Evolutionary conservation across 2,113 vertebrate genomes (phyloP).

Genomic region (Monopterus albus): DNA sequence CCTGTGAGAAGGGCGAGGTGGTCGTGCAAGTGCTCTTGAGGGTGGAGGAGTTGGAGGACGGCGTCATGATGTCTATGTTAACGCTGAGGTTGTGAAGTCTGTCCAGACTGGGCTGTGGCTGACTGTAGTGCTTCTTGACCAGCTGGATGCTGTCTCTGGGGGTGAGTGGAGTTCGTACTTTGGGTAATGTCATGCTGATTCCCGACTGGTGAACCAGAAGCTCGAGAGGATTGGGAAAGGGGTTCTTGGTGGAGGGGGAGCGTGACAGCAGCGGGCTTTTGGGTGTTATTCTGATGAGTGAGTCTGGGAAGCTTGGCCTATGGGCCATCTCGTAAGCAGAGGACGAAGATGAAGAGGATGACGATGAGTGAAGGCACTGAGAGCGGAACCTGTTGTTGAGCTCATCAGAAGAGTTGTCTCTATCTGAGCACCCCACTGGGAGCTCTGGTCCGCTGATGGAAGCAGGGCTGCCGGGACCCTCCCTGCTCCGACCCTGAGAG

Average conservation of each 20-base stretch:
- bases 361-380: slow-evolving; percentile 83
- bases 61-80: slow-evolving; percentile 77
- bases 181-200: slow-evolving; percentile 89
- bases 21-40: slow-evolving; percentile 57
- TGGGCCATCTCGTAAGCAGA: slow-evolving; percentile 82
- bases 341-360: slow-evolving; percentile 84
- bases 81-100: slow-evolving; percentile 75
- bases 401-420: slow-evolving; percentile 81
- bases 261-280: slow-evolving; percentile 69
- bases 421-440: slow-evolving; percentile 42
- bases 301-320: slow-evolving; percentile 55
- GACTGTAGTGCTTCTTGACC: slow-evolving; percentile 90
- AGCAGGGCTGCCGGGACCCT: slow-evolving; percentile 35
- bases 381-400: slow-evolving; percentile 84
- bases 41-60: slow-evolving; percentile 61
- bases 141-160: slow-evolving; percentile 91
- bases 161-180: slow-evolving; percentile 82
- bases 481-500: slow-evolving; percentile 28
- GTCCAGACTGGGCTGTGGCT: slow-evolving; percentile 85
- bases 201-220: slow-evolving; percentile 69
- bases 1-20: slow-evolving; percentile 61
- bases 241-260: slow-evolving; percentile 70
- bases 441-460: slow-evolving; percentile 29
- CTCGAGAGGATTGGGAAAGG: slow-evolving; percentile 56
- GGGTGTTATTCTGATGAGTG: slow-evolving; percentile 64